A percentile compares a stretch with the other conserved stretches of the same genome.
These are phyloP conservation scores for Drosophila anomelani DNA, from an alignment of 2,888 invertebrate genomes.

Conservation along the genomic window DNA sequence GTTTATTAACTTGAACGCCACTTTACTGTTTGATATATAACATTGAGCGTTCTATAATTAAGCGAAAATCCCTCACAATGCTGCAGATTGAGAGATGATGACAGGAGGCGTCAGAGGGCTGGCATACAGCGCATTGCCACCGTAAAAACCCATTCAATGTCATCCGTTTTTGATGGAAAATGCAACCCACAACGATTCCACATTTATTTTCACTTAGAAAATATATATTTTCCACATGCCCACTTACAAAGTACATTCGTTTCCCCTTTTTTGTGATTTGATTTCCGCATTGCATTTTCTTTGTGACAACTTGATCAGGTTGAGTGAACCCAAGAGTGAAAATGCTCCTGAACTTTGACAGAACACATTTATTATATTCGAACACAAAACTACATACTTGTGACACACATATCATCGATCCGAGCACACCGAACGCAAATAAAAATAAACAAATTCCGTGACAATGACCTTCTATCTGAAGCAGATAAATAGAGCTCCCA, in stretches of 20 bases:
- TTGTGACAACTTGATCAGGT: conserved; percentile 54
- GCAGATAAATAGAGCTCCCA: conserved; percentile 56
- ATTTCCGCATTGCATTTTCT: conserved; percentile 61
- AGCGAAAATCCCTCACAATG: conserved; percentile 48
- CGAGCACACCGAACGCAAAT: conserved; percentile 2
- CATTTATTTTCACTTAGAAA: conserved; percentile 63
- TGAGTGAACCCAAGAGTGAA: conserved; percentile 58
- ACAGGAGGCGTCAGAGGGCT: conserved; percentile 15
- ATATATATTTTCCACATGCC: conserved; percentile 16
- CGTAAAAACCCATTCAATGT: conserved; percentile 44
- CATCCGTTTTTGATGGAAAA: conserved; percentile 58
- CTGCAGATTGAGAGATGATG: conserved; percentile 38
- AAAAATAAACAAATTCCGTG: conserved; percentile 67
- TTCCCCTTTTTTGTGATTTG: conserved; percentile 42
- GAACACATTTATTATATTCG: neutral
- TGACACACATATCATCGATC: conserved; percentile 15
- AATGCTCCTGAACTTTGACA: conserved; percentile 14
- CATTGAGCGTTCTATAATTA: conserved; percentile 57
- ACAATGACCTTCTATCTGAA: conserved; percentile 67
- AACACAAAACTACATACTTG: conserved; percentile 14
- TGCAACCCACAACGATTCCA: conserved; percentile 39
- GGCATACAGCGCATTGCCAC: conserved; percentile 37
- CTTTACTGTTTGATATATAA: conserved; percentile 54
- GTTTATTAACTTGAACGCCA: conserved; percentile 57
- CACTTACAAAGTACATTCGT: conserved; percentile 1